Evolutionary conservation across 1,140 invertebrate species (phyloP).

Genomic region (Polypedilum vanderplanki): DNA sequence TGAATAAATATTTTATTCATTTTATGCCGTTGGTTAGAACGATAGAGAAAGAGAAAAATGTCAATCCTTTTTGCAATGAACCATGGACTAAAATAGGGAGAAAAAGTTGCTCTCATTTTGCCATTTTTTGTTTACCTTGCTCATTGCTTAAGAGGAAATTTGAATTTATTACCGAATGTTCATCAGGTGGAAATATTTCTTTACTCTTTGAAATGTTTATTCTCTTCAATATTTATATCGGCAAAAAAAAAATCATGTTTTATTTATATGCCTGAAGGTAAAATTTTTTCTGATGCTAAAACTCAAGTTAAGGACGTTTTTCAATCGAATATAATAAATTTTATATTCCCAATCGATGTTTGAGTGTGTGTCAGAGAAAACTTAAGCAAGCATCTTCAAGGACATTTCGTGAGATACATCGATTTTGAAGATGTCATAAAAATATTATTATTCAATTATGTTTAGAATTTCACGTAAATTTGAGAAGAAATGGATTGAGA

Average conservation of each 20-base stretch:
- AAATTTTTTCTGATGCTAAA: not conserved
- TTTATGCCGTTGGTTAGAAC: too few relatives aligned
- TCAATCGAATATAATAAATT: slow-evolving; percentile 1
- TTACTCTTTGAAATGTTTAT: slow-evolving; percentile 13
- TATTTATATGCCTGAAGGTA: not conserved
- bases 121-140: not conserved
- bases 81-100: not conserved
- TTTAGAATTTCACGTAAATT: too few relatives aligned
- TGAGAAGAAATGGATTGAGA: too few relatives aligned
- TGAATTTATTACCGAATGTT: slow-evolving; percentile 24
- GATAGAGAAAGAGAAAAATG: not conserved
- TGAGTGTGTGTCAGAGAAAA: not conserved
- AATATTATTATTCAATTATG: too few relatives aligned
- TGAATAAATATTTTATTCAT: too few relatives aligned
- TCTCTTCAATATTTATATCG: slow-evolving; percentile 19
- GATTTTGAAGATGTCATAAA: not conserved
- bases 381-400: not conserved
- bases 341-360: not conserved
- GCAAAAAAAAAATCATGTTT: not conserved
- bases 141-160: slow-evolving; percentile 13
- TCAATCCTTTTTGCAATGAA: slow-evolving; percentile 17
- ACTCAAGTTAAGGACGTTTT: not conserved
- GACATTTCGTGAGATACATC: not conserved
- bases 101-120: not conserved
- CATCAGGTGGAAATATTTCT: slow-evolving; percentile 23